phyloP scores from a whole-genome alignment of 1,140 invertebrate genomes.

The fruit fly (Drosophila melanogaster) region Release_6_plus_ISO1_MT NC_004354.4:5095501-5096000 shows the following conservation, averaged over 20 bases:
- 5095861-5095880: not conserved
- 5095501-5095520: conserved; percentile 22
- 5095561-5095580: too few species aligned
- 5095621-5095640: conserved; percentile 31
- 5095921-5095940: not conserved
- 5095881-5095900: not conserved
- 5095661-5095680: conserved; percentile 67
- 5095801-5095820: not conserved
- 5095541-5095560: not conserved
- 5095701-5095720: not conserved
- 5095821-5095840: not conserved
- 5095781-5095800: not conserved
- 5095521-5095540: conserved; percentile 5
- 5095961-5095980: not conserved
- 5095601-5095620: too few species aligned
- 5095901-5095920: not conserved
- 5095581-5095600: too few species aligned
- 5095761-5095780: too few species aligned
- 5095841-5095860: too few species aligned
- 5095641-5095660: conserved; percentile 81
- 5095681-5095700: conserved; percentile 10
- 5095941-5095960: not conserved
- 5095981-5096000: conserved; percentile 49
- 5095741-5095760: too few species aligned
- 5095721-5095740: not conserved